A percentile compares a stretch with the other conserved stretches of the same genome.
These are phyloP conservation scores for Scrobipalpa atriplicella DNA, from an alignment of 2,888 invertebrate genomes.

Conservation along the genomic window DNA sequence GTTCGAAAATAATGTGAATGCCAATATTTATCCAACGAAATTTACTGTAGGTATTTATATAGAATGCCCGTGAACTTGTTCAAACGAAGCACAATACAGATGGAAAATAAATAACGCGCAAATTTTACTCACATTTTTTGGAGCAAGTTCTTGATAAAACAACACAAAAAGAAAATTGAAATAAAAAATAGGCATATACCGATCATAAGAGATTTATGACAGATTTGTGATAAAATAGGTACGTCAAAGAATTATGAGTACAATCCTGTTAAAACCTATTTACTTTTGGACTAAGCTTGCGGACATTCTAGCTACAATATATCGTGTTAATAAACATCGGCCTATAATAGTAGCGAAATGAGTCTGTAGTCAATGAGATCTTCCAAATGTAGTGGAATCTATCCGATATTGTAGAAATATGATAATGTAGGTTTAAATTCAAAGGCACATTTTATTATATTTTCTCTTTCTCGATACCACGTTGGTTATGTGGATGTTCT, in stretches of 20 bases:
- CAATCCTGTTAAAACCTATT: too few relatives aligned
- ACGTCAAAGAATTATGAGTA: too few relatives aligned
- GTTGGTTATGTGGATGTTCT: background rate
- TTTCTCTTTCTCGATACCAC: slow-evolving; percentile 7
- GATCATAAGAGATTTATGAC: too few relatives aligned
- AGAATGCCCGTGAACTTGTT: background rate
- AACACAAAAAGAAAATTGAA: too few relatives aligned
- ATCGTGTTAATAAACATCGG: slow-evolving; percentile 16
- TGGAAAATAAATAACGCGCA: too few relatives aligned
- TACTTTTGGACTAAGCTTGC: too few relatives aligned
- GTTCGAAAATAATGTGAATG: background rate
- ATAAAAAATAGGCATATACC: too few relatives aligned
- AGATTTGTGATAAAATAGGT: too few relatives aligned
- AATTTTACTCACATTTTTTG: too few relatives aligned
- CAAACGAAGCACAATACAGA: too few relatives aligned
- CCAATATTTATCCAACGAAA: slow-evolving; percentile 5
- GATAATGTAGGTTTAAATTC: slow-evolving; percentile 10
- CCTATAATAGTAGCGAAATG: slow-evolving; percentile 31
- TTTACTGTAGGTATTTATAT: background rate
- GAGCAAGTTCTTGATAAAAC: too few relatives aligned
- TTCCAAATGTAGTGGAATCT: slow-evolving; percentile 54
- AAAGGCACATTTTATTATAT: background rate
- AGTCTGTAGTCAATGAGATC: slow-evolving; percentile 39
- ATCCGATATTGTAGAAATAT: slow-evolving; percentile 36
- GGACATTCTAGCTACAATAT: too few relatives aligned